These are phyloP conservation scores for Psix sp. DNA, from an alignment of 1,140 invertebrate species.

Conservation along the genomic window DNA sequence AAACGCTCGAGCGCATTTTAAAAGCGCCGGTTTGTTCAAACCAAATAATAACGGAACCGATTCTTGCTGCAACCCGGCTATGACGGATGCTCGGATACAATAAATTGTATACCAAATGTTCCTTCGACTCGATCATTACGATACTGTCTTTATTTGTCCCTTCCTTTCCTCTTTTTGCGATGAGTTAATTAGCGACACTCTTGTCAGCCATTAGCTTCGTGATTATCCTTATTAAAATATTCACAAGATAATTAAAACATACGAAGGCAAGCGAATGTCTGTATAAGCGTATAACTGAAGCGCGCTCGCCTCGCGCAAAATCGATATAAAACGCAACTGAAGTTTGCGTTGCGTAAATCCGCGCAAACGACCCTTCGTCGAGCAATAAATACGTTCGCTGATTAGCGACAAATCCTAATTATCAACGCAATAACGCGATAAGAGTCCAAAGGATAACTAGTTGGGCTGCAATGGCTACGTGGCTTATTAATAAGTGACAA, in stretches of 20 bases:
- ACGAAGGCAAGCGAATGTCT: not conserved
- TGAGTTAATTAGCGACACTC: slow-evolving; percentile 44
- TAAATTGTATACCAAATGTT: no score
- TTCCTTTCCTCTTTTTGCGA: slow-evolving; percentile 1
- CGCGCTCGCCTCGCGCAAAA: slow-evolving; percentile 4
- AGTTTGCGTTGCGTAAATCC: slow-evolving; percentile 6
- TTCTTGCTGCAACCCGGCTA: no score
- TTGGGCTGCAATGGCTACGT: no score
- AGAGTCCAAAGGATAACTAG: slow-evolving; percentile 17
- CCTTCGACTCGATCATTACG: no score
- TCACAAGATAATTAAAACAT: slow-evolving; percentile 37
- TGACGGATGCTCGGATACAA: no score
- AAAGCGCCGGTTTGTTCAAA: not conserved
- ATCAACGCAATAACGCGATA: slow-evolving; percentile 13
- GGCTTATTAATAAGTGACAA: slow-evolving; percentile 16
- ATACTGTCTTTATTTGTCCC: no score
- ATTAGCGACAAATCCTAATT: slow-evolving; percentile 26
- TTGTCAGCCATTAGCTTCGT: not conserved
- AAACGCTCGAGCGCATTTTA: no score
- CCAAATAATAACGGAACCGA: no score
- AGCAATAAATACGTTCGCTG: slow-evolving; percentile 16
- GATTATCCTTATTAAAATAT: slow-evolving; percentile 33
- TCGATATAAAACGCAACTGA: slow-evolving; percentile 9
- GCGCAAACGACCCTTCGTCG: not conserved
- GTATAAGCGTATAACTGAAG: not conserved